Percentiles rank a stretch among this genome's conserved stretches.
phyloP scores from a whole-genome alignment of 2,888 invertebrate genomes.

The Microctonus hyperodae region DNA sequence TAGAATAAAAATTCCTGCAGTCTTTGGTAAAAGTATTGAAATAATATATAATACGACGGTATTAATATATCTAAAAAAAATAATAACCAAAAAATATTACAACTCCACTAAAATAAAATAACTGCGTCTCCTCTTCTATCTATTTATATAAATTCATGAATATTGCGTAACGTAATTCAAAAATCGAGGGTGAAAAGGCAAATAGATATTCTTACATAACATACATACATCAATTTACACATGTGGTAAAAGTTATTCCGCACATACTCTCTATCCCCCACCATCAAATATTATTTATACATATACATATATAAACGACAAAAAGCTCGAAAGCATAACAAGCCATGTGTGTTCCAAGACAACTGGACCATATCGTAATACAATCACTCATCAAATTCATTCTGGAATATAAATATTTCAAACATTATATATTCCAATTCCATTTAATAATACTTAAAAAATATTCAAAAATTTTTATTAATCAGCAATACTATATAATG shows the following conservation, averaged over 20 bases:
- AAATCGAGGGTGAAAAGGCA: slow-evolving; percentile 22
- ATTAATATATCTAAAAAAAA: not conserved
- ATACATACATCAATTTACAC: not conserved
- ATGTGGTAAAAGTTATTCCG: too few species aligned
- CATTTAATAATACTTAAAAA: too few species aligned
- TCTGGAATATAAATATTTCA: not conserved
- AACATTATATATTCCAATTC: too few species aligned
- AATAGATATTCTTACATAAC: not conserved
- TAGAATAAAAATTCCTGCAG: not conserved
- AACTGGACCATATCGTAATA: slow-evolving; percentile 27
- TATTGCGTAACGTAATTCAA: slow-evolving; percentile 20
- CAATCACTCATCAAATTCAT: slow-evolving; percentile 20
- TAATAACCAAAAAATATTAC: not conserved
- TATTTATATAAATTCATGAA: not conserved
- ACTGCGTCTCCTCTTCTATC: too few species aligned
- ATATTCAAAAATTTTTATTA: not conserved
- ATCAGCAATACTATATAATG: slow-evolving; percentile 14
- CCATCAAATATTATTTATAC: too few species aligned
- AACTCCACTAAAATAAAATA: too few species aligned
- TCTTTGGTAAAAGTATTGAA: not conserved
- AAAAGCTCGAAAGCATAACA: not conserved
- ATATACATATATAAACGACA: not conserved
- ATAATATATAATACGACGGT: not conserved
- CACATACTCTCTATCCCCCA: too few species aligned
- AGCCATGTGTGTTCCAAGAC: slow-evolving; percentile 18